These are phyloP conservation scores for Xylocopa sonorina DNA, from an alignment of 1,140 invertebrate species.

Conservation along the genomic window DNA sequence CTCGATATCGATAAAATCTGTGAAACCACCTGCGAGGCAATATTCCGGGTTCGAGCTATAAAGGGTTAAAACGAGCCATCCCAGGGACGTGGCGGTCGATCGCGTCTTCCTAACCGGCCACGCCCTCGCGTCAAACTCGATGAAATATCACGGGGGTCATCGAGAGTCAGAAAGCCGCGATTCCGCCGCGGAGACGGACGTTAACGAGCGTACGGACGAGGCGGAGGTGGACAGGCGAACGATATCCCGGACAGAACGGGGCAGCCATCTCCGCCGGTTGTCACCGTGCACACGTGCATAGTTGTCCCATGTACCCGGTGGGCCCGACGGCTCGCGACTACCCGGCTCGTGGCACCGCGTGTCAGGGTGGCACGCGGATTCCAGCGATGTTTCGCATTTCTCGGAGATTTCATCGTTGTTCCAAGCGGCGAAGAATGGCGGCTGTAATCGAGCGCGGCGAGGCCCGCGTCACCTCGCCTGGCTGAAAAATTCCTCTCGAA, in stretches of 20 bases:
- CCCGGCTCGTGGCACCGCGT: constrained; percentile 49
- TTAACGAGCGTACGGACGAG: constrained; percentile 46
- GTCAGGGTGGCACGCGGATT: constrained; percentile 56
- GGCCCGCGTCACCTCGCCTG: no score
- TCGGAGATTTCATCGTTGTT: constrained; percentile 49
- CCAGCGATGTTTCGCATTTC: constrained; percentile 62
- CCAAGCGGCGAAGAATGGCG: constrained; percentile 6
- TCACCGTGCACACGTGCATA: constrained; percentile 59
- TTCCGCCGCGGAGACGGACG: constrained; percentile 20
- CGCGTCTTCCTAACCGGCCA: background rate
- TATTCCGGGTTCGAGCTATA: background rate
- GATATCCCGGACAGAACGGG: constrained; percentile 44
- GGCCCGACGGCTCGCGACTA: constrained; percentile 54
- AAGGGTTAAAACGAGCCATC: background rate
- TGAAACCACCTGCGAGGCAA: no score
- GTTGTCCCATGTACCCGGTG: constrained; percentile 62
- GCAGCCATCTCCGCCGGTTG: constrained; percentile 29
- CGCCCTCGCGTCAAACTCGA: background rate
- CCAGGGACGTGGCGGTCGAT: no score
- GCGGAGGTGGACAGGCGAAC: constrained; percentile 56
- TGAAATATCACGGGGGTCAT: constrained; percentile 38
- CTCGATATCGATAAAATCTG: no score
- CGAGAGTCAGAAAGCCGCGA: constrained; percentile 27
- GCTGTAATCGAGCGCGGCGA: background rate
- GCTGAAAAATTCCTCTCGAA: background rate